Percentiles rank a stretch among this genome's conserved stretches.
Conservation (phyloP, 1,140 invertebrate genomes). For the Choristoneura fumiferana region DNA sequence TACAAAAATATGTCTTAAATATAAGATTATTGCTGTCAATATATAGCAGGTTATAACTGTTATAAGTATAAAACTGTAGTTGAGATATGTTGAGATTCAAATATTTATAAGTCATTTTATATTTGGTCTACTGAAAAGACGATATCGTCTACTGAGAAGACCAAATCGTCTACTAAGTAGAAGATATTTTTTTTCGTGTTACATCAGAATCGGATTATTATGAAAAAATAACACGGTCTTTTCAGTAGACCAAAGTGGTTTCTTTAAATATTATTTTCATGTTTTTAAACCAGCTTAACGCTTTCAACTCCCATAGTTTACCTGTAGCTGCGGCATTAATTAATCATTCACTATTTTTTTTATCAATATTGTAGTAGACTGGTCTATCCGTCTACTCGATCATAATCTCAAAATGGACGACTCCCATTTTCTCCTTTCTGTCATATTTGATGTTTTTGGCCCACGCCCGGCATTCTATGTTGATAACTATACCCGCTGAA, state of each 20-base stretch:
- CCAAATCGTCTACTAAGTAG: slow-evolving; percentile 6
- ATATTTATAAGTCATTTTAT: slow-evolving; percentile 2
- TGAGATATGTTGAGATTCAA: slow-evolving; percentile 9
- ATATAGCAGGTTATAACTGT: neutral
- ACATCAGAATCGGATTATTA: too few relatives aligned
- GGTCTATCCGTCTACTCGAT: slow-evolving; percentile 83
- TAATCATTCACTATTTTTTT: slow-evolving; percentile 15
- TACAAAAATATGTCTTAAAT: slow-evolving; percentile 16
- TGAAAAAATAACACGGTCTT: neutral
- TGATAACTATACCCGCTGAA: slow-evolving; percentile 90
- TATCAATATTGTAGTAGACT: neutral
- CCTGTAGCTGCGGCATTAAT: neutral
- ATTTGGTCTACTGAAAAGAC: slow-evolving; percentile 33
- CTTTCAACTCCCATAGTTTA: neutral
- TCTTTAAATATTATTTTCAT: too few relatives aligned
- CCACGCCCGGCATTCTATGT: slow-evolving; percentile 94
- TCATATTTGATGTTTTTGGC: slow-evolving; percentile 91
- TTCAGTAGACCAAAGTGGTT: neutral
- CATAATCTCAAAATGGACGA: slow-evolving; percentile 93
- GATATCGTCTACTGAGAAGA: slow-evolving; percentile 29
- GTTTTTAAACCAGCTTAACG: too few relatives aligned
- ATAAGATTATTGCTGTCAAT: neutral
- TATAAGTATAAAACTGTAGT: slow-evolving; percentile 1
- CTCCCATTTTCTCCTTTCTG: slow-evolving; percentile 87
- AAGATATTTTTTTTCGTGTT: neutral